A percentile compares a stretch with the other conserved stretches of the same genome.
phyloP scores from a whole-genome alignment of 2,888 invertebrate species.

The Volucella inflata region DNA sequence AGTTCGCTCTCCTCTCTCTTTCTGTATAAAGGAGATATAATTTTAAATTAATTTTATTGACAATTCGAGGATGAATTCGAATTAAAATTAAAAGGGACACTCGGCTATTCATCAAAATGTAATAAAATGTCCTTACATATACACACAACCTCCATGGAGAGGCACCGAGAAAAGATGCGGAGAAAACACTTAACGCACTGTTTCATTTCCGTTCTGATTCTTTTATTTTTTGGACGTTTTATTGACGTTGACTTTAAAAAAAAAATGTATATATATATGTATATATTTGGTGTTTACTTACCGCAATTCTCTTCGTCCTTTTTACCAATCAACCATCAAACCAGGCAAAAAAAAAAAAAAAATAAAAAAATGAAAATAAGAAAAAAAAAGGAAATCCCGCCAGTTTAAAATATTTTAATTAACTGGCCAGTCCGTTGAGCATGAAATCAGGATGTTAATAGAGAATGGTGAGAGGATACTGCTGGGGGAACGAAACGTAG shows the following conservation, averaged over 20 bases:
- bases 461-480: constrained; percentile 26
- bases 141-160: constrained; percentile 5
- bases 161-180: constrained; percentile 34
- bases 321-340: constrained; percentile 74
- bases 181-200: constrained; percentile 73
- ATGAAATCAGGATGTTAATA: constrained; percentile 70
- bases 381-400: constrained; percentile 48
- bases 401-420: constrained; percentile 75
- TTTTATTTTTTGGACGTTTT: constrained; percentile 40
- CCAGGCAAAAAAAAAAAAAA: constrained; percentile 40
- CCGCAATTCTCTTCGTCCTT: constrained; percentile 62
- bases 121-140: constrained; percentile 72
- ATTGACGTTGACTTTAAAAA: constrained; percentile 62
- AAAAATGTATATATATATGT: constrained; percentile 41
- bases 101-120: constrained; percentile 74
- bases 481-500: not conserved
- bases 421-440: constrained; percentile 73
- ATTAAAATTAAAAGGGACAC: constrained; percentile 74
- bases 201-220: constrained; percentile 56
- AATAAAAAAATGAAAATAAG: constrained; percentile 32
- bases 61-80: constrained; percentile 74
- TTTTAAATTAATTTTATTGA: constrained; percentile 75
- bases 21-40: constrained; percentile 53
- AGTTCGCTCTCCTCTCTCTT: constrained; percentile 29
- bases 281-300: constrained; percentile 63